These are phyloP conservation scores for Hirundichthys speculiger DNA, from an alignment of 2,113 vertebrate genomes.

Conservation along the genomic window DNA sequence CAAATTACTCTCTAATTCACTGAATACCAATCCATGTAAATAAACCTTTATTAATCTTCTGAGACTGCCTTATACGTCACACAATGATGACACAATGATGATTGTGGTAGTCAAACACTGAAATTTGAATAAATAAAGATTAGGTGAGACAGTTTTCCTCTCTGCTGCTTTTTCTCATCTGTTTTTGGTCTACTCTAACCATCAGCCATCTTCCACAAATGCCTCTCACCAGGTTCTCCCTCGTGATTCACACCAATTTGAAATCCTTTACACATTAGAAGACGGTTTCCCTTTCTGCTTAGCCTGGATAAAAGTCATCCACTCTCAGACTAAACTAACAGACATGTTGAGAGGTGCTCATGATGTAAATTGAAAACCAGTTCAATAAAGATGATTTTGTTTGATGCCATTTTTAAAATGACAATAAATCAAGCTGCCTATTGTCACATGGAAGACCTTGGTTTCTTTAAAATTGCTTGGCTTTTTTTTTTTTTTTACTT, in stretches of 20 bases:
- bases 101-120: too few relatives aligned
- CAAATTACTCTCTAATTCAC: conserved; percentile 13
- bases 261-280: conserved; percentile 22
- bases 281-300: neutral
- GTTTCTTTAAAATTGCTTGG: too few relatives aligned
- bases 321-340: neutral
- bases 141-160: neutral
- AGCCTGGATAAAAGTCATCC: conserved; percentile 5
- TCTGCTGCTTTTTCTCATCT: conserved; percentile 22
- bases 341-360: neutral
- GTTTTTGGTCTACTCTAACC: conserved; percentile 7
- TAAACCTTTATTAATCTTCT: conserved; percentile 18
- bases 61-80: neutral
- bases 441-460: too few relatives aligned
- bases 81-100: neutral
- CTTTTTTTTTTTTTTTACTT: too few relatives aligned
- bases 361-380: too few relatives aligned
- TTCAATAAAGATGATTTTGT: too few relatives aligned
- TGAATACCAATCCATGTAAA: conserved; percentile 3
- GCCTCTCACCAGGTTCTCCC: conserved; percentile 33
- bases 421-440: too few relatives aligned
- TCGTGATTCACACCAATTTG: conserved; percentile 31
- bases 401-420: too few relatives aligned
- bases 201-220: conserved; percentile 33
- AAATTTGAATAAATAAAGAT: conserved; percentile 16